Base-by-base conservation (phyloP, 1,140 invertebrate species). In the Zaprionus nigranus region DNA sequence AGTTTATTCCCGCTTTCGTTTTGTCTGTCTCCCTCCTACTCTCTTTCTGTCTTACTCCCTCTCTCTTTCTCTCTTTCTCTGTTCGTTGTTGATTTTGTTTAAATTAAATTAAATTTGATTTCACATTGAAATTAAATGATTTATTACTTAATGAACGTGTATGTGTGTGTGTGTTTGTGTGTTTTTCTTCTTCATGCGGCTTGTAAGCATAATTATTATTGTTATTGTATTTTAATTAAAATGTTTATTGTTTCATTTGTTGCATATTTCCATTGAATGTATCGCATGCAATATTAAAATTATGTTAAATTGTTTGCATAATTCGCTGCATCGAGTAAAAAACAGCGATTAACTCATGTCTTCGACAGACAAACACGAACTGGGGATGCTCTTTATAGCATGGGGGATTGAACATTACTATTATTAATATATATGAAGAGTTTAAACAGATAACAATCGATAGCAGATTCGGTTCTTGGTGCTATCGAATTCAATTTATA, bases 201-300 rank as follows among this genome's bases (percentile, higher is more conserved):
- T 51, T 51, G 46, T 22, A 51, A 51, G 46, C 46, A 51, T 65
- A 28, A 24, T 53, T 67, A 58, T 58, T 46, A 65, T 82, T 82
- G 59, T 78, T 81, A 78, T 86, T 85, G 60, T 82, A 66, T 74
- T 82, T 87, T 87, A 87, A 85, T 87, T 85, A 79, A 85, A 87
- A 87, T 87, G 82, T 79, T 85, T 82, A 82, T 87, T 76, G 71
- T 86, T 75, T 78, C 72, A 61, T 68, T 81, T 85, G 63, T 71
- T 51, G 54, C 56, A 58, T 75, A 68, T 78, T 75, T 84, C 58
- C 63, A 66, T 66, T 54, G 43, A 71, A 75, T 78, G 62, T 77
- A 53, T 62, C 17, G 38, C 20, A 28, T 51, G 38, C 62, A 81
- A 74, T 71, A 75, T 81, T 63, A 61, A 68, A 68, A 68, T 60